Percentiles rank a stretch among this genome's conserved stretches.
Conservation (phyloP, 2,113 vertebrate genomes). For the Cyanistes caeruleus region DNA sequence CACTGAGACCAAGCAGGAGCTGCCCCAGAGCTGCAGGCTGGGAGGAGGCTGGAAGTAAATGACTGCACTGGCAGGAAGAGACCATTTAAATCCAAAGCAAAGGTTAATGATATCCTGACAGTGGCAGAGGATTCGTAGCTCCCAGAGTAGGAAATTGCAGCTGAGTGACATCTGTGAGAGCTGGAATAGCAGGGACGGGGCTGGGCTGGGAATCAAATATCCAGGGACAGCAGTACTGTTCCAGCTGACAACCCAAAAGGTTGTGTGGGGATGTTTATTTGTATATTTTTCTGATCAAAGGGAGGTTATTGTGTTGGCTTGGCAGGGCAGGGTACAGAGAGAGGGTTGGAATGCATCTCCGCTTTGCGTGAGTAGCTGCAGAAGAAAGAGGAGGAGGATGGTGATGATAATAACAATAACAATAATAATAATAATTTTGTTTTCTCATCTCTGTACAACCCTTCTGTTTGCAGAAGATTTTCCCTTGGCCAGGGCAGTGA, state of each 20-base stretch:
- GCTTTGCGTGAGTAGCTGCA: not conserved
- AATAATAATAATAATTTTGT: too few species aligned
- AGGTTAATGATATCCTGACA: constrained; percentile 46
- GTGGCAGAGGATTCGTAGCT: not conserved
- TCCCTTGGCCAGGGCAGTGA: not conserved
- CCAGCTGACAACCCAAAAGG: not conserved
- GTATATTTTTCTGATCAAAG: not conserved
- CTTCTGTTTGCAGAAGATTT: not conserved
- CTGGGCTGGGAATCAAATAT: not conserved
- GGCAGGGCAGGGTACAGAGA: rapidly evolving
- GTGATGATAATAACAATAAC: not conserved
- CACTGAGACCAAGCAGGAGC: rapidly evolving
- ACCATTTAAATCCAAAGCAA: not conserved
- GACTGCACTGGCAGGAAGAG: not conserved
- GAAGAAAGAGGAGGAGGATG: not conserved
- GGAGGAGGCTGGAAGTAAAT: not conserved
- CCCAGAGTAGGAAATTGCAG: not conserved
- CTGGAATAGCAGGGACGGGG: not conserved
- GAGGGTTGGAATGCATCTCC: not conserved
- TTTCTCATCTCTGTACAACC: not conserved
- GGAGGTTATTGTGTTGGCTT: not conserved
- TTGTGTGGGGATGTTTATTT: not conserved
- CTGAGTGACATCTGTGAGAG: not conserved
- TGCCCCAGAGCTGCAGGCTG: not conserved
- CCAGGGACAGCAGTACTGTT: not conserved